A percentile compares a stretch with the other conserved stretches of the same genome.
Evolutionary conservation across 2,888 invertebrate species (phyloP).

Genomic region (Chymomyza fuscimana): DNA sequence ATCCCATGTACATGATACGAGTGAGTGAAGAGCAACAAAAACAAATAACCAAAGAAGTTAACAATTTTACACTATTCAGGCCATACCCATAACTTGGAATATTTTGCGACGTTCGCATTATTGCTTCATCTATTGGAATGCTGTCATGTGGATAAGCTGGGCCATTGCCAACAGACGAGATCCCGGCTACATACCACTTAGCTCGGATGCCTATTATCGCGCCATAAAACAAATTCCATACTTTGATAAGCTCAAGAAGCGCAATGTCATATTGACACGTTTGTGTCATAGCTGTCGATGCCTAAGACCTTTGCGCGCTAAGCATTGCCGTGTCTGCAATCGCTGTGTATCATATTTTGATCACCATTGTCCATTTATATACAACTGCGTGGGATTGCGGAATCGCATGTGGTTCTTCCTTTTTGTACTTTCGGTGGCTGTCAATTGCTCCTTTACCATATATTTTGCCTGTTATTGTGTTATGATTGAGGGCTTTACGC

Average conservation of each 20-base stretch:
- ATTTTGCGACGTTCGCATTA: slow-evolving; percentile 91
- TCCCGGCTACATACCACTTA: slow-evolving; percentile 93
- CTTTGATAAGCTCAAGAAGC: slow-evolving; percentile 94
- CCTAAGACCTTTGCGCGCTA: slow-evolving; percentile 91
- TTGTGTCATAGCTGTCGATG: slow-evolving; percentile 95
- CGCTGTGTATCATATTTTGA: slow-evolving; percentile 94
- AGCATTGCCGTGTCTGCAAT: slow-evolving; percentile 95
- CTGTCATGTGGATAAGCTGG: slow-evolving; percentile 96
- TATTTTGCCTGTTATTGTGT: slow-evolving; percentile 93
- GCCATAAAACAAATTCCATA: slow-evolving; percentile 95
- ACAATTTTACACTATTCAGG: slow-evolving; percentile 81
- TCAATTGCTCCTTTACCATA: slow-evolving; percentile 92
- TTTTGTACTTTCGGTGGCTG: slow-evolving; percentile 92
- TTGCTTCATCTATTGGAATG: slow-evolving; percentile 94
- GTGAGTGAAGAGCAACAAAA: slow-evolving; percentile 79
- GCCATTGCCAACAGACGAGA: slow-evolving; percentile 92
- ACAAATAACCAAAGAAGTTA: not conserved
- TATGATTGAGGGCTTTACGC: slow-evolving; percentile 90
- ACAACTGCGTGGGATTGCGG: slow-evolving; percentile 94
- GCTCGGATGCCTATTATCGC: slow-evolving; percentile 93
- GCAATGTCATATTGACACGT: slow-evolving; percentile 89
- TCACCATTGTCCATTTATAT: slow-evolving; percentile 97
- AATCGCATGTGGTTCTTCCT: slow-evolving; percentile 97
- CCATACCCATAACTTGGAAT: slow-evolving; percentile 94
- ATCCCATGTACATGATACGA: slow-evolving; percentile 94